A percentile compares a stretch with the other conserved stretches of the same genome.
phyloP scores from a whole-genome alignment of 2,797 vertebrate species.

The Cuculus canorus region DNA sequence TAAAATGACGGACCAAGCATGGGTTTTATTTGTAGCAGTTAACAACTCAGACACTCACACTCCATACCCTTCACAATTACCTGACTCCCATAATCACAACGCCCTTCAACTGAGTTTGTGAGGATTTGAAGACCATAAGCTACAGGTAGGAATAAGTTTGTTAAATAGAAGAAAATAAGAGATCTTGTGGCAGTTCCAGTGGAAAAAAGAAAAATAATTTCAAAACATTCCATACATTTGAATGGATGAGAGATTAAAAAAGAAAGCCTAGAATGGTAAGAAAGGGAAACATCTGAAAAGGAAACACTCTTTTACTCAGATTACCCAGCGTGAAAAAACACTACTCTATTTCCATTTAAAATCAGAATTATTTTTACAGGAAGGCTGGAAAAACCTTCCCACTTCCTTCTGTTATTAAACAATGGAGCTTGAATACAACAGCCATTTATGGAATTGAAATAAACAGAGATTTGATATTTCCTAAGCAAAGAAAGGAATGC shows the following conservation, averaged over 20 bases:
- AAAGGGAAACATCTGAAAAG: background rate
- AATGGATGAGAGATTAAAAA: background rate
- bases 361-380: background rate
- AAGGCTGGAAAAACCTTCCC: background rate
- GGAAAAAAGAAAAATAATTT: background rate
- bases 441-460: background rate
- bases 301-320: background rate
- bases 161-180: background rate
- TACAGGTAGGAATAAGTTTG: background rate
- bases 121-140: background rate
- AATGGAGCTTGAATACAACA: background rate
- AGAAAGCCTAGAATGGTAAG: background rate
- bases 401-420: background rate
- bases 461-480: background rate
- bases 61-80: background rate
- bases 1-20: background rate
- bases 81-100: background rate
- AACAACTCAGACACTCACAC: background rate
- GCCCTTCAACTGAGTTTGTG: background rate
- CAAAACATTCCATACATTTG: background rate
- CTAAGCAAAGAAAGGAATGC: background rate
- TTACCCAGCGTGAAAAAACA: background rate
- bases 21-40: background rate
- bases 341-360: background rate
- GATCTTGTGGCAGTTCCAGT: background rate